A percentile compares a stretch with the other conserved stretches of the same genome.
Conservation (phyloP, 2,888 invertebrate genomes). For the Amorpha juglandis region DNA sequence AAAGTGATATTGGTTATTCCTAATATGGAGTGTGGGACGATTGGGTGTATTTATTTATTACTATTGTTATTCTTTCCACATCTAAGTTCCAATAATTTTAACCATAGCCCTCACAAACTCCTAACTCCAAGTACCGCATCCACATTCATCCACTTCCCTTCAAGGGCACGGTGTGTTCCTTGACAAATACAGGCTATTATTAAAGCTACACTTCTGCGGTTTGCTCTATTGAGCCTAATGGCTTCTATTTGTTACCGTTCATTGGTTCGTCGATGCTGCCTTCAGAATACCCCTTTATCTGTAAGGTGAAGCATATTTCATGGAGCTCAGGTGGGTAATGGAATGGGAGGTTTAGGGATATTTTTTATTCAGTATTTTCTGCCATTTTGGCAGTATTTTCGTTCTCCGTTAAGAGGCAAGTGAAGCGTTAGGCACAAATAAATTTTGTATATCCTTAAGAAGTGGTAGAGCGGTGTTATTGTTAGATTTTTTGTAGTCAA, state of each 20-base stretch:
- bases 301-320: neutral
- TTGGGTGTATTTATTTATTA: no score
- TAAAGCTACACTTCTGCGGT: conserved; percentile 20
- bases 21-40: no score
- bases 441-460: no score
- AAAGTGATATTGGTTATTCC: no score
- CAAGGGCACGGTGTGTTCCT: neutral
- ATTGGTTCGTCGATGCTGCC: conserved; percentile 11
- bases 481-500: no score
- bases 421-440: no score
- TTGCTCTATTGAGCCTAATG: conserved; percentile 25
- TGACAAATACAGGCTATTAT: conserved; percentile 26
- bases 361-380: neutral
- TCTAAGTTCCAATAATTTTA: no score
- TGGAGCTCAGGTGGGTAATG: neutral
- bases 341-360: neutral
- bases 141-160: neutral
- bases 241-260: conserved; percentile 12
- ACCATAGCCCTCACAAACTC: no score
- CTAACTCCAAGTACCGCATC: neutral
- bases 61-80: no score
- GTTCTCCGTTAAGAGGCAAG: no score
- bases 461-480: no score
- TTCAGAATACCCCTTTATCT: neutral
- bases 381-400: neutral